Percentiles rank a stretch among this genome's conserved stretches.
Conservation (phyloP, 2,113 vertebrate genomes). For the Xerus inauris region DNA sequence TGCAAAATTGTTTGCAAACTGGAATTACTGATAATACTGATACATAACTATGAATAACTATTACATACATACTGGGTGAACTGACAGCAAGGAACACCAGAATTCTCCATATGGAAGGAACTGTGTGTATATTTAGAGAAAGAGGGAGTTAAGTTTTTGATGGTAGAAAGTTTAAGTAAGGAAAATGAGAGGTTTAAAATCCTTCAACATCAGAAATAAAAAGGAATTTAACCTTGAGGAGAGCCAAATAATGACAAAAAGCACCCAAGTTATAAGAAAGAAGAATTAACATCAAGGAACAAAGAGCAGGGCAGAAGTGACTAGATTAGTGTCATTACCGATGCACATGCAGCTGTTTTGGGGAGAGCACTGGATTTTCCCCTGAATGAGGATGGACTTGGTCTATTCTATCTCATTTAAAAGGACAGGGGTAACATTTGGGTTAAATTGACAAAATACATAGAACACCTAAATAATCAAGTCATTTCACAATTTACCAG, state of each 20-base stretch:
- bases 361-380: background rate
- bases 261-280: background rate
- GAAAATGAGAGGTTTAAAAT: background rate
- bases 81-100: background rate
- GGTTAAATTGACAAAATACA: slow-evolving; percentile 9
- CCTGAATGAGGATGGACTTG: background rate
- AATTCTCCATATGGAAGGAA: background rate
- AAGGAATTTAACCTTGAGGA: background rate
- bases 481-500: background rate
- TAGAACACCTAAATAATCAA: background rate
- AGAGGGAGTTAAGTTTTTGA: background rate
- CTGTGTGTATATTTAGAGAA: background rate
- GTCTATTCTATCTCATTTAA: background rate
- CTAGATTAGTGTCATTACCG: background rate
- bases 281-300: background rate
- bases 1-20: background rate
- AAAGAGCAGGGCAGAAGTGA: background rate
- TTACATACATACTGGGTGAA: background rate
- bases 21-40: background rate
- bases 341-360: background rate
- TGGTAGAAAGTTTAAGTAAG: background rate
- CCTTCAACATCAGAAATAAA: background rate
- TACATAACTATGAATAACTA: background rate
- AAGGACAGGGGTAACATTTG: background rate
- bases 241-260: background rate